Evolutionary conservation across 1,140 invertebrate genomes (phyloP), one percentile per base, ranked within the genome.

Genomic region (Drosophila sp.): DNA sequence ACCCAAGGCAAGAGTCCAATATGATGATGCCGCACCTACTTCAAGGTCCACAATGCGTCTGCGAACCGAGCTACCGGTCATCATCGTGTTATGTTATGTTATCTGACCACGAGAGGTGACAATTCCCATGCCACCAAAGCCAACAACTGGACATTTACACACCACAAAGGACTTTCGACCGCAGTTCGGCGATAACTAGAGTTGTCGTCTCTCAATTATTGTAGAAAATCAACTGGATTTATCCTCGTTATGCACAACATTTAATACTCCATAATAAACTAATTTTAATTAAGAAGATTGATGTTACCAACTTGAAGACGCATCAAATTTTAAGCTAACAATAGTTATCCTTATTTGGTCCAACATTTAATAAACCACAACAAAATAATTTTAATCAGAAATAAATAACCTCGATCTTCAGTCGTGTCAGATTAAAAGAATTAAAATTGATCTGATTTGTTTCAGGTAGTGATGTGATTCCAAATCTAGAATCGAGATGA

Each of bases 41-140:
- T 50, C 46, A 50, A 50, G 46, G 46, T 50, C 25, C n/a, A 45
- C 43, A 45, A 45, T 50, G 46, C 46, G 21, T 32, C 46, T 50
- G 46, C 18, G 7, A 0, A 18, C 21, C 21, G 45, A 27, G 38
- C 54, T 58, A 45, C 40, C 40, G 54, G 40, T 43, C 54, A 58
- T 58, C 38, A 58, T 43, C 27, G 4, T 21, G 21, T 21, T 21
- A 21, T 21, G 21, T 21, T 21, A 29, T 29, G 40, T 58, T 58
- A 40, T 29, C 38, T 45, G 27, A 29, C 25, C 46, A 21, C 27
- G 25, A 27, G 25, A 32, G 27, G 46, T 29, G 46, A 50, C 25
- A 50, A 50, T 45, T 2, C 43, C 18, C 18, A 21, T 45, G 43
- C 43, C 25, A 45, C 43, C 40, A 43, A 29, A 29, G 6, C 2